These are phyloP conservation scores for Microcebus griseorufus DNA, from an alignment of 2,113 vertebrate species.

Conservation along the genomic window DNA sequence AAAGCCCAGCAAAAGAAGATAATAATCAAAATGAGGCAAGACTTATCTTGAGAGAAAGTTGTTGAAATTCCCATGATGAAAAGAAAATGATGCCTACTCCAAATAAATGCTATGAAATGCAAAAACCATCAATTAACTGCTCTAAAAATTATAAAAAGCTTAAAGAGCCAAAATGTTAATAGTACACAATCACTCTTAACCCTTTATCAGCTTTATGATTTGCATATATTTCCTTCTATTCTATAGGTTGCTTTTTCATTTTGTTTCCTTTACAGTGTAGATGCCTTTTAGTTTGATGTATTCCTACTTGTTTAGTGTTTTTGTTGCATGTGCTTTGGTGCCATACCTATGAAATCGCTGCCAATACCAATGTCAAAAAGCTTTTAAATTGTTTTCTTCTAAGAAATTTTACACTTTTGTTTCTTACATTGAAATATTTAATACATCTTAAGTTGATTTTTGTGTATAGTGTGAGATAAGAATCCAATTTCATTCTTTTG, in stretches of 20 bases:
- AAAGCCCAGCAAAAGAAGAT: not conserved
- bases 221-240: not conserved
- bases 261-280: too few species aligned
- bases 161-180: not conserved
- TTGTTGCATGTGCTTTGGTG: too few species aligned
- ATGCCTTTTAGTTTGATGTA: too few species aligned
- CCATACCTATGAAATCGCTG: not conserved
- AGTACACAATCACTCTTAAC: not conserved
- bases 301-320: too few species aligned
- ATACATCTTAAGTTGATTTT: not conserved
- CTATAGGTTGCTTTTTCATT: not conserved
- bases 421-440: not conserved
- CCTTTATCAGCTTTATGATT: not conserved
- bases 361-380: not conserved
- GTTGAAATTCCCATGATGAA: constrained; percentile 6
- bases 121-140: not conserved
- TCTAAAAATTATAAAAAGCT: constrained; percentile 26
- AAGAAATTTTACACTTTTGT: too few species aligned
- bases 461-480: too few species aligned
- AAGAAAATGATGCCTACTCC: not conserved
- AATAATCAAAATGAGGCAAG: not conserved
- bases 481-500: too few species aligned
- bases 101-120: not conserved
- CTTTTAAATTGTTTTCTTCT: not conserved
- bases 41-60: not conserved